These are phyloP conservation scores for Macropus fuliginosus DNA, from an alignment of 2,797 vertebrate species.

Conservation along the genomic window DNA sequence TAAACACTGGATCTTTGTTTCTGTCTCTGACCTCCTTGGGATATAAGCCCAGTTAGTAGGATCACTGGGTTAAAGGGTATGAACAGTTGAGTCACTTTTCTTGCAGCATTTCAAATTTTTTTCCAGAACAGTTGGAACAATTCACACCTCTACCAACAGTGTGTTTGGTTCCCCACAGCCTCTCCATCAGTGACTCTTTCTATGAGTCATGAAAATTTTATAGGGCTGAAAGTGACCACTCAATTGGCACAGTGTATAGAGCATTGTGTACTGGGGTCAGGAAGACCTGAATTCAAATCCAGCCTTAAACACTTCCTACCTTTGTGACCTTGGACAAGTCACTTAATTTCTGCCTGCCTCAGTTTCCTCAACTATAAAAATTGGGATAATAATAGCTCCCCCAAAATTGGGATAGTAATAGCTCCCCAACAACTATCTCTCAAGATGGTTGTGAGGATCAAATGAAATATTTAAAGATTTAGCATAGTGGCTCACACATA, in stretches of 20 bases:
- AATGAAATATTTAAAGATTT: background rate
- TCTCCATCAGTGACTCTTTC: background rate
- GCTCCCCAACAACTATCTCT: background rate
- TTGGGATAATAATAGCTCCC: background rate
- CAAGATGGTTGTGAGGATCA: background rate
- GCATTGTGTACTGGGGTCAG: background rate
- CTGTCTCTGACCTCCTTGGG: background rate
- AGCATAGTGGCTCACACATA: background rate
- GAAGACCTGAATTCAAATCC: background rate
- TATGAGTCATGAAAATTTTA: background rate
- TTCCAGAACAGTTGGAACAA: background rate
- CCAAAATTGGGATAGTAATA: background rate
- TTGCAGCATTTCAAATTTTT: background rate
- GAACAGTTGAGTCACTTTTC: background rate
- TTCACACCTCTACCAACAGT: background rate
- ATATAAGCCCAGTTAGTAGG: background rate
- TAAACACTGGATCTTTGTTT: constrained; percentile 4
- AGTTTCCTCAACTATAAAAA: background rate
- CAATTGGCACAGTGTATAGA: background rate
- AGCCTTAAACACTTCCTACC: background rate
- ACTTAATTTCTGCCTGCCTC: background rate
- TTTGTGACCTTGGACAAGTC: background rate
- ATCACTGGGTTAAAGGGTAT: background rate
- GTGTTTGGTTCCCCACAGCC: background rate
- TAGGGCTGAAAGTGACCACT: background rate